Evolutionary conservation across 53 echinoderm and acorn worm species (phyloP), one percentile per base, ranked within the genome.

Genomic region (Arbacia lixula): DNA sequence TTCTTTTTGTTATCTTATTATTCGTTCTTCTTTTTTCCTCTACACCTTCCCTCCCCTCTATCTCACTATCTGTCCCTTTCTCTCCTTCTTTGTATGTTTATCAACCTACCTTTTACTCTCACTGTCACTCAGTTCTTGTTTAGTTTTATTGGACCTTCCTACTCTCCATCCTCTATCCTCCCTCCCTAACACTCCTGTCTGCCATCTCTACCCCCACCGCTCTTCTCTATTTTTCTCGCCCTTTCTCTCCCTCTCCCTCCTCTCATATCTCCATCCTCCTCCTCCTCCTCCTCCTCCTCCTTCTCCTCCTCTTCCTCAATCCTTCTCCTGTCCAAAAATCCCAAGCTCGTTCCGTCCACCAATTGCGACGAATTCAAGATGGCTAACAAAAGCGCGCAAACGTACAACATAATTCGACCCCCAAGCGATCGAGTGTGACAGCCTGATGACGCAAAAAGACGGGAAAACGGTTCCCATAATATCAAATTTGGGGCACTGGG

Each of bases 371-470:
- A 74, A 74, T 53, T 53, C 51, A 53, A 53, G 74, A 50, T 53
- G 74, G 52, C 74, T 33, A 74, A 74, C 74, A 74, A 74, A 53
- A 19, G 53, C 74, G 74, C 32, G 74, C 74, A 51, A 74, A 53
- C 74, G 74, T 51, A 53, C 74, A 52, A 53, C 51, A 74, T 74
- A 74, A 31, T 74, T 74, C 52, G 51, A 53, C 53, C 74, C 35
- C 74, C 21, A 50, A 53, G 74, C 74, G 35, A 53, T 74, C 33
- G 74, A 42, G 41, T 43, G 42, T 69, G 69, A 43, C 69, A 69
- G 69, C 27, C 35, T 53, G 74, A 74, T 74, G 74, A 74, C 74
- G 74, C 52, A 74, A 74, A 74, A 53, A 34, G 74, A 53, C 74
- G 74, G 74, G 74, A 74, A 74, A 74, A 74, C 74, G 29, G 20